A percentile compares a stretch with the other conserved stretches of the same genome.
Evolutionary conservation across 2,888 invertebrate genomes (phyloP).

Genomic region (Lepeophtheirus nordmannii): DNA sequence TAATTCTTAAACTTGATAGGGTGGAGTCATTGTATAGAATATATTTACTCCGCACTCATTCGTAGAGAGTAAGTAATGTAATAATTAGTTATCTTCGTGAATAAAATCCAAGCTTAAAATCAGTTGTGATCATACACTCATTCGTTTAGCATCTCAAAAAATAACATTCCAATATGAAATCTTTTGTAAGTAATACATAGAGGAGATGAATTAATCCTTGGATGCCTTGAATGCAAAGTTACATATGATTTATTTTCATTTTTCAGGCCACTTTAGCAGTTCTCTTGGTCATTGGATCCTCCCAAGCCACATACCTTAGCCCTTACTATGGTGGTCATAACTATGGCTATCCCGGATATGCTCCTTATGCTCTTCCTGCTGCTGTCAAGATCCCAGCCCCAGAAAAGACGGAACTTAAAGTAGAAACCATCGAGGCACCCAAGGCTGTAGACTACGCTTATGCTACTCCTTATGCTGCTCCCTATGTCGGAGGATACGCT

Average conservation of each 20-base stretch:
- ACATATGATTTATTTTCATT: not conserved
- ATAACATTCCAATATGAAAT: slow-evolving; percentile 18
- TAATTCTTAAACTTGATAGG: not conserved
- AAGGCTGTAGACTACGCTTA: not conserved
- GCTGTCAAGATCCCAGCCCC: not conserved
- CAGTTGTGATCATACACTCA: slow-evolving; percentile 14
- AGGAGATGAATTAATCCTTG: too few species aligned
- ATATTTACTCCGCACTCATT: not conserved
- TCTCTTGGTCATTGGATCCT: not conserved
- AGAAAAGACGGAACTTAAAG: not conserved
- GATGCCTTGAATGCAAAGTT: not conserved
- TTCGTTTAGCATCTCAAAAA: slow-evolving; percentile 21
- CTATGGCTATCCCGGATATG: not conserved
- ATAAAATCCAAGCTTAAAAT: not conserved
- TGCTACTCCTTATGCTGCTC: not conserved
- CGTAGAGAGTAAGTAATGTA: too few species aligned
- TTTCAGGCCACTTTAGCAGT: not conserved
- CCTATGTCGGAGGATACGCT: not conserved
- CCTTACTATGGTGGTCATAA: not conserved
- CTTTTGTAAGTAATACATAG: slow-evolving; percentile 18
- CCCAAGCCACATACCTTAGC: not conserved
- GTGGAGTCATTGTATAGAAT: not conserved
- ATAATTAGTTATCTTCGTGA: not conserved
- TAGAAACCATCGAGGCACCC: not conserved
- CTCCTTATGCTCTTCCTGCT: not conserved